Conservation (phyloP, 1,140 invertebrate species). For the Myzus persicae region DNA sequence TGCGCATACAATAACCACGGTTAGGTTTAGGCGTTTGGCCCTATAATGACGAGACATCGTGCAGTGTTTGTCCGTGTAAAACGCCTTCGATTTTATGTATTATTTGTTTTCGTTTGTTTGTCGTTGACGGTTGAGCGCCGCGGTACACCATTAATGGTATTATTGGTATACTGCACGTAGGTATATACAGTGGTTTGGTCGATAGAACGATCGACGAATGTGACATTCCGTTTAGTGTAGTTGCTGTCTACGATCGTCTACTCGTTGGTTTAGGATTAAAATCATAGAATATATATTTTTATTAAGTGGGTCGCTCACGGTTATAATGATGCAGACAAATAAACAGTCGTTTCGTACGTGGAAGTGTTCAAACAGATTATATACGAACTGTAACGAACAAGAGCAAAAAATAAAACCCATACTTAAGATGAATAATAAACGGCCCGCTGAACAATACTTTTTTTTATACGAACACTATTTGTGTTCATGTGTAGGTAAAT, state of each 20-base stretch:
- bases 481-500: neutral
- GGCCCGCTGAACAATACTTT: neutral
- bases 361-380: neutral
- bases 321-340: neutral
- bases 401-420: neutral
- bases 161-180: neutral
- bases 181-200: neutral
- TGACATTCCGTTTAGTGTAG: neutral
- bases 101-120: conserved; percentile 16
- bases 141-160: neutral
- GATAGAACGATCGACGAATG: no score
- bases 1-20: conserved; percentile 55
- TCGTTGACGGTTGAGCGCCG: neutral
- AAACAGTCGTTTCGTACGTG: neutral
- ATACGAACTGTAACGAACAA: neutral
- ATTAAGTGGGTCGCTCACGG: neutral
- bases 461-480: neutral
- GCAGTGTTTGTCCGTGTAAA: neutral
- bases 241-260: no score
- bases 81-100: neutral
- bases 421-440: neutral
- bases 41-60: neutral
- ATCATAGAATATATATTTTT: neutral
- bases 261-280: neutral
- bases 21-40: conserved; percentile 53